Evolutionary conservation across 2,888 invertebrate genomes (phyloP).

Genomic region (Tortricodes alternella): DNA sequence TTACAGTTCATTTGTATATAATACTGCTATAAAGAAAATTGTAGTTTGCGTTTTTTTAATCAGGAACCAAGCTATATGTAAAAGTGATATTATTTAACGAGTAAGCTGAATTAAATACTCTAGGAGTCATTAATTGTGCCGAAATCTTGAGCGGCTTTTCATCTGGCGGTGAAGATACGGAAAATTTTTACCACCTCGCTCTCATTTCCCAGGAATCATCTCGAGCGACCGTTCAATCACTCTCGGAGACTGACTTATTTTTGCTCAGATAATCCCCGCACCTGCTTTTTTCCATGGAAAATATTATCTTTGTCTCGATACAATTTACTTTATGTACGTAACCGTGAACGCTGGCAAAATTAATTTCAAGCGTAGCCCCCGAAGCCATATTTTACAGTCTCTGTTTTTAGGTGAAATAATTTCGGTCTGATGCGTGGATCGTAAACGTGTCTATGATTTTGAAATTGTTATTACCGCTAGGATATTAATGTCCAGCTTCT

Average conservation of each 20-base stretch:
- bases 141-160: background rate
- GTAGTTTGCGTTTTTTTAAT: no score
- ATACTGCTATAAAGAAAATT: no score
- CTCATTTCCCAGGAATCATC: conserved; percentile 21
- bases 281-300: conserved; percentile 28
- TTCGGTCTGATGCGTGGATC: background rate
- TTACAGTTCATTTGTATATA: no score
- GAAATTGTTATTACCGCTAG: background rate
- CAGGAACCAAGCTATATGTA: no score
- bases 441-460: background rate
- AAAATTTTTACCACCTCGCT: conserved; percentile 12
- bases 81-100: background rate
- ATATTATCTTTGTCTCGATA: conserved; percentile 20
- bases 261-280: conserved; percentile 27
- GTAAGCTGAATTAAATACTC: background rate
- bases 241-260: conserved; percentile 27
- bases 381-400: background rate
- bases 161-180: conserved; percentile 5
- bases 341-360: background rate
- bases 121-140: background rate
- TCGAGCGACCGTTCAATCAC: conserved; percentile 28
- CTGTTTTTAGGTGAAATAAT: background rate
- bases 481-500: background rate
- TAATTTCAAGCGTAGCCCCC: background rate
- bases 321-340: conserved; percentile 14